Percentiles rank a stretch among this genome's conserved stretches.
These are phyloP conservation scores for Shargacucullia verbasci DNA, from an alignment of 2,888 invertebrate species.

Conservation along the genomic window DNA sequence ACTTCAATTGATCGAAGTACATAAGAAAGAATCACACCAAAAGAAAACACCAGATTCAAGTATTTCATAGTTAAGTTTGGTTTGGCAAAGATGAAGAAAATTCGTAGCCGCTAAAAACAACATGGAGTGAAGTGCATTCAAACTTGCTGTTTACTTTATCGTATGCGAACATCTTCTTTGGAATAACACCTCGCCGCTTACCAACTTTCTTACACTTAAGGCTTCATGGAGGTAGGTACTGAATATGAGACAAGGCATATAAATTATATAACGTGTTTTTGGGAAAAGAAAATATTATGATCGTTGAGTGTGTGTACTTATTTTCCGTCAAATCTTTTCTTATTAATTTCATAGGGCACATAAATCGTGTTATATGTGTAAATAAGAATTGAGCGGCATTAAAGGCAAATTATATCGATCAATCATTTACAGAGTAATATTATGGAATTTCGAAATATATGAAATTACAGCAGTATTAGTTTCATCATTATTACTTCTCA, in stretches of 20 bases:
- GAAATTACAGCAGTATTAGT: too few relatives aligned
- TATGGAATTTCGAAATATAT: too few relatives aligned
- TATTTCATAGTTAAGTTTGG: slow-evolving; percentile 29
- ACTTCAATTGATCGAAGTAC: neutral
- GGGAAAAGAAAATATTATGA: too few relatives aligned
- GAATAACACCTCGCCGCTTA: slow-evolving; percentile 55
- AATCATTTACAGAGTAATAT: too few relatives aligned
- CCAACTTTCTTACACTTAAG: slow-evolving; percentile 52
- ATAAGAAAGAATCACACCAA: slow-evolving; percentile 9
- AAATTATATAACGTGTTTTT: neutral
- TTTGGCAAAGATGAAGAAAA: slow-evolving; percentile 43
- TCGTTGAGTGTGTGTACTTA: too few relatives aligned
- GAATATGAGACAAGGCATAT: slow-evolving; percentile 28
- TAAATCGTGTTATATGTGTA: too few relatives aligned
- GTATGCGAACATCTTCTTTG: slow-evolving; percentile 55
- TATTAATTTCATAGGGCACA: too few relatives aligned
- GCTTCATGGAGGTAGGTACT: slow-evolving; percentile 23
- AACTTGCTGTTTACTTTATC: slow-evolving; percentile 55
- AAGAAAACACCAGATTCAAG: slow-evolving; percentile 20
- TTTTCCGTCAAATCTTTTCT: too few relatives aligned
- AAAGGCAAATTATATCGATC: too few relatives aligned
- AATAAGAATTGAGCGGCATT: too few relatives aligned
- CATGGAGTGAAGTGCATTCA: slow-evolving; percentile 46
- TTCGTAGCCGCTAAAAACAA: slow-evolving; percentile 48
- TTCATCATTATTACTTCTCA: too few relatives aligned